Percentiles rank a stretch among this genome's conserved stretches.
Conservation (phyloP, 92 coral and sea anemone genomes). For the Chrysogorgia sp. region DNA sequence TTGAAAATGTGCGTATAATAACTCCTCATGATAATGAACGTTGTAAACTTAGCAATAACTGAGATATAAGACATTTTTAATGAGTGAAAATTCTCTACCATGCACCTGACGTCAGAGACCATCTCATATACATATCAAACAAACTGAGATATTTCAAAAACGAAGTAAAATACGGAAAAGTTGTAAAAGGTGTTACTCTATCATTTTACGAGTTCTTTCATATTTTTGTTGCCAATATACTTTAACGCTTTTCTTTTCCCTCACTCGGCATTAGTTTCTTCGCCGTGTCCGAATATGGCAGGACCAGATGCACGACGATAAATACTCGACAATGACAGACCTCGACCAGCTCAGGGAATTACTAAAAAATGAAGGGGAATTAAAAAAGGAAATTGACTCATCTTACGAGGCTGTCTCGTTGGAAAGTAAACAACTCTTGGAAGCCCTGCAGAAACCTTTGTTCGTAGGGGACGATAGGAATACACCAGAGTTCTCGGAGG, state of each 20-base stretch:
- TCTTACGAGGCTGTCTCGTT: conserved; percentile 86
- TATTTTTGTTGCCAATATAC: not conserved
- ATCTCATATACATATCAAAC: too few relatives aligned
- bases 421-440: conserved; percentile 93
- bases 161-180: too few relatives aligned
- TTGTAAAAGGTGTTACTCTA: too few relatives aligned
- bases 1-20: too few relatives aligned
- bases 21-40: too few relatives aligned
- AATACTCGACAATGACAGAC: conserved; percentile 63
- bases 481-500: conserved; percentile 95
- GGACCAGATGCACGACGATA: conserved; percentile 69
- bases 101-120: too few relatives aligned
- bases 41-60: too few relatives aligned
- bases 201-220: too few relatives aligned
- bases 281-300: conserved; percentile 86
- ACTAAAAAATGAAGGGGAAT: conserved; percentile 66
- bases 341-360: conserved; percentile 74
- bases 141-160: too few relatives aligned
- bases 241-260: not conserved
- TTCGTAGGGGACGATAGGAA: conserved; percentile 80
- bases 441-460: conserved; percentile 88
- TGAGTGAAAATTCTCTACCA: too few relatives aligned
- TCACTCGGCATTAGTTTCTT: too few relatives aligned
- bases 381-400: conserved; percentile 86
- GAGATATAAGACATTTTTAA: too few relatives aligned